phyloP scores from a whole-genome alignment of 2,113 vertebrate genomes.

The Tychaedon coryphoeus region DNA sequence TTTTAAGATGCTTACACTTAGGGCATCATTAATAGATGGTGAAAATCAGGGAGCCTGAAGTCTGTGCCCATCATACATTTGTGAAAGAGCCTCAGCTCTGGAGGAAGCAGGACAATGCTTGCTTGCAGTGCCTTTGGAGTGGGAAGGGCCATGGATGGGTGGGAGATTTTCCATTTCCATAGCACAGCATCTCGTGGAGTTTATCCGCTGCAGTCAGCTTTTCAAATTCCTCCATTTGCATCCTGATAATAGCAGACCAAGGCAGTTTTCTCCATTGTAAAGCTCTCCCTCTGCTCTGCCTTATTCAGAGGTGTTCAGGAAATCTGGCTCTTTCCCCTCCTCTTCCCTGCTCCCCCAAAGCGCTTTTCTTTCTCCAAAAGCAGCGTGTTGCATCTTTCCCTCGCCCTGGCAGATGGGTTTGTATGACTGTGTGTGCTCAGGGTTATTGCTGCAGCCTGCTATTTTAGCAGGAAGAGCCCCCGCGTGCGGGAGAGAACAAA shows the following conservation, averaged over 20 bases:
- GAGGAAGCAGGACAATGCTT: not conserved
- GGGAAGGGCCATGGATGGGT: not conserved
- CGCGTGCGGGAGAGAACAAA: not conserved
- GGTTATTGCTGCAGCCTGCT: slow-evolving; percentile 15
- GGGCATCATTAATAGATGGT: not conserved
- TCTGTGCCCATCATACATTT: not conserved
- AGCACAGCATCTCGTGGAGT: not conserved
- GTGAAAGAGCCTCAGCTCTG: not conserved
- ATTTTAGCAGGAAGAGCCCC: slow-evolving; percentile 10
- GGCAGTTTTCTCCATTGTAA: not conserved
- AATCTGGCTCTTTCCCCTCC: not conserved
- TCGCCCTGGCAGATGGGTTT: not conserved
- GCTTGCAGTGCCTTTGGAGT: not conserved
- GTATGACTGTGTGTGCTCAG: not conserved
- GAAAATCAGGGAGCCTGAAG: not conserved
- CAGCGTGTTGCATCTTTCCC: not conserved
- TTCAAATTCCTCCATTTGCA: not conserved
- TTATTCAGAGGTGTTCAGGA: not conserved
- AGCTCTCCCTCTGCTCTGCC: not conserved
- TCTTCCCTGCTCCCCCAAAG: not conserved
- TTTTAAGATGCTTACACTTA: not conserved
- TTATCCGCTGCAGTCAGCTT: not conserved
- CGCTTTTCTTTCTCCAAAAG: not conserved
- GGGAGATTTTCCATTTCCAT: not conserved
- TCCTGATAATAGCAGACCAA: not conserved